phyloP scores from a whole-genome alignment of 2,797 vertebrate genomes.

The Artibeus jamaicensis region DNA sequence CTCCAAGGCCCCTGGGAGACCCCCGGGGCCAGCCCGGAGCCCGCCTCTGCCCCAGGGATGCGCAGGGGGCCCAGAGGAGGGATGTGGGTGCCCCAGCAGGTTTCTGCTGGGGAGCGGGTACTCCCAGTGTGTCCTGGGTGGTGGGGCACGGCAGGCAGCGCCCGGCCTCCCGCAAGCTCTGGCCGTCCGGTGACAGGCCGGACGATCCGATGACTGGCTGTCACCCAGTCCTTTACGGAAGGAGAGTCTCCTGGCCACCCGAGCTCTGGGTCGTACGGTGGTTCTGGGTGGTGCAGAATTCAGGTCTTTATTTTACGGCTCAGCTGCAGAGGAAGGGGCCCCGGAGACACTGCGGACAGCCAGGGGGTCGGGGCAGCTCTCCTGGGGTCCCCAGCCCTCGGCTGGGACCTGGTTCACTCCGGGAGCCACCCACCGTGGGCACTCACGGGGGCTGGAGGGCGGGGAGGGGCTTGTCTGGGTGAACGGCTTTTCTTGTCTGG shows the following conservation, averaged over 20 bases:
- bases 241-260: not conserved
- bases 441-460: rapidly evolving
- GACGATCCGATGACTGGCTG: rapidly evolving
- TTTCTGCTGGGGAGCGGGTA: rapidly evolving
- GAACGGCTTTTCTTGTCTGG: rapidly evolving
- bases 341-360: rapidly evolving
- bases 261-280: not conserved
- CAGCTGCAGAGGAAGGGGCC: not conserved
- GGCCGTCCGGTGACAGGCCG: rapidly evolving
- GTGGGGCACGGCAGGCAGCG: no score
- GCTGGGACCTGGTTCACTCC: no score
- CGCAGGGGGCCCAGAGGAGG: no score
- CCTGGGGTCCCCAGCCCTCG: rapidly evolving
- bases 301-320: not conserved
- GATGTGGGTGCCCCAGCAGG: no score
- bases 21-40: not conserved
- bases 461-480: rapidly evolving
- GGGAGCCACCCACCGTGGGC: rapidly evolving
- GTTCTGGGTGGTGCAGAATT: not conserved
- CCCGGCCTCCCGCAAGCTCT: rapidly evolving
- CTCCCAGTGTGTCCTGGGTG: rapidly evolving
- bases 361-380: rapidly evolving
- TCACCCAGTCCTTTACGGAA: not conserved
- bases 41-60: no score
- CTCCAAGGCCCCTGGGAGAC: not conserved